Base-by-base conservation (phyloP, 2,113 vertebrate species). In the Gobio gobio region DNA sequence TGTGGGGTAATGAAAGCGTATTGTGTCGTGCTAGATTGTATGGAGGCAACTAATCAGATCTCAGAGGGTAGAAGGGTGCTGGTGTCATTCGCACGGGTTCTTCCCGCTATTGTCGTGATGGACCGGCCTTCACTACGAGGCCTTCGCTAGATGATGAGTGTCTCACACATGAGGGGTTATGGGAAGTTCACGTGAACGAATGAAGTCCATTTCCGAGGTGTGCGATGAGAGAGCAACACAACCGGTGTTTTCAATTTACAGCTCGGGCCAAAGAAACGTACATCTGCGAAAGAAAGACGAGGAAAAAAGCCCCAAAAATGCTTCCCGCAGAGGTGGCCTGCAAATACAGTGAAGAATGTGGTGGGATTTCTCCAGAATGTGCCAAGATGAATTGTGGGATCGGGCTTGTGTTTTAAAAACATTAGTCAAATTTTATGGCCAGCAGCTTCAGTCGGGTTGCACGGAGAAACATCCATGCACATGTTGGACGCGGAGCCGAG, bases 151-250 rank as follows among this genome's bases (percentile, higher is more conserved):
- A 88, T 89, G 89, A 90, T 89, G 86, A 88, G 88, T 90, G 85
- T 87, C 88, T 88, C 86, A 66, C 88, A 85, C 75, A 83, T 88
- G 85, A 83, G 88, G 85, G 89, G 88, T 90, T 87, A 89, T 18
- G 77, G 86, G 88, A 89, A 90, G 88, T 90, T 90, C 88, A 89
- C 78, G 77, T 58, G 85, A 86, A 89, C 89, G 85, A 88, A 89
- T 90, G 88, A 88, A 90, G 89, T 86, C 88, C 88, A 90, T 90
- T 89, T 88, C 88, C 85, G 73, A 86, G 85, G 86, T 83, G 86
- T 85, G 78, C 81, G 64, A 87, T 87, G 88, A 89, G 86, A 87
- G 83, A 85, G 82, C 83, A 81, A 89, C 78, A 86, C 83, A 78
- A 86, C 80, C 88, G 82, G 86, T 86, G 85, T 89, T 87, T 88